These are phyloP conservation scores for Harpegnathos saltator DNA, from an alignment of 1,140 invertebrate genomes.

Conservation along the genomic window DNA sequence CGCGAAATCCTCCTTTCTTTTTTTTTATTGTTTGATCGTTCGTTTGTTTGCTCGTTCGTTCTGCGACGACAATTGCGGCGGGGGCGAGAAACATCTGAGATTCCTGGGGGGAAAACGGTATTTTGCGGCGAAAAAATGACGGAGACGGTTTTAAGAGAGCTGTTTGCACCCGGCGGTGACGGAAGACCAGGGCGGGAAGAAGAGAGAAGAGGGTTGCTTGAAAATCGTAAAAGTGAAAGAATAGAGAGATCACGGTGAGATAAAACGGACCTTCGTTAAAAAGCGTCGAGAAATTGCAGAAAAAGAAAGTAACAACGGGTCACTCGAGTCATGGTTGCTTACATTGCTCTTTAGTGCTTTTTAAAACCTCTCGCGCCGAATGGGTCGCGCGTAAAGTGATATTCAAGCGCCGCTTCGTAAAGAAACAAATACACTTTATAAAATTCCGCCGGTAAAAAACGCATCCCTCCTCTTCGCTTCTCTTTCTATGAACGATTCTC, in stretches of 20 bases:
- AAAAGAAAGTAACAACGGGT: slow-evolving; percentile 40
- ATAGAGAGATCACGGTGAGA: slow-evolving; percentile 42
- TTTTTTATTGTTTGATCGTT: slow-evolving; percentile 19
- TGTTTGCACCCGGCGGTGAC: no score
- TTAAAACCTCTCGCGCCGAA: not conserved
- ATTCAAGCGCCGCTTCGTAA: not conserved
- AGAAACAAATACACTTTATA: slow-evolving; percentile 4
- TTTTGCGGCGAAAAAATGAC: slow-evolving; percentile 22
- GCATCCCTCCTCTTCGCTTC: not conserved
- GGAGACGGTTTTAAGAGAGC: slow-evolving; percentile 8
- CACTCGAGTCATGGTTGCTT: slow-evolving; percentile 3
- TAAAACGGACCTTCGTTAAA: slow-evolving; percentile 44
- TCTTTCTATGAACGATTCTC: slow-evolving; percentile 4
- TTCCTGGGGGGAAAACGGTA: slow-evolving; percentile 15
- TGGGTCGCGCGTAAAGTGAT: not conserved
- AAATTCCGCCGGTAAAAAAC: not conserved
- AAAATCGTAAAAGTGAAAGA: slow-evolving; percentile 32
- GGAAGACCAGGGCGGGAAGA: no score
- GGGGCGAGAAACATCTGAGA: slow-evolving; percentile 1
- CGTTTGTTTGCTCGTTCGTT: no score
- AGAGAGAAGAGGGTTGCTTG: not conserved
- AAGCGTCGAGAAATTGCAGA: slow-evolving; percentile 24
- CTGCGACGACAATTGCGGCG: not conserved
- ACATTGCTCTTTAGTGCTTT: slow-evolving; percentile 20
- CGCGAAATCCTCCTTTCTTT: not conserved